Evolutionary conservation across 2,113 vertebrate genomes (phyloP), one percentile per base, ranked within the genome.

Genomic region (Protomyctophum bolini): DNA sequence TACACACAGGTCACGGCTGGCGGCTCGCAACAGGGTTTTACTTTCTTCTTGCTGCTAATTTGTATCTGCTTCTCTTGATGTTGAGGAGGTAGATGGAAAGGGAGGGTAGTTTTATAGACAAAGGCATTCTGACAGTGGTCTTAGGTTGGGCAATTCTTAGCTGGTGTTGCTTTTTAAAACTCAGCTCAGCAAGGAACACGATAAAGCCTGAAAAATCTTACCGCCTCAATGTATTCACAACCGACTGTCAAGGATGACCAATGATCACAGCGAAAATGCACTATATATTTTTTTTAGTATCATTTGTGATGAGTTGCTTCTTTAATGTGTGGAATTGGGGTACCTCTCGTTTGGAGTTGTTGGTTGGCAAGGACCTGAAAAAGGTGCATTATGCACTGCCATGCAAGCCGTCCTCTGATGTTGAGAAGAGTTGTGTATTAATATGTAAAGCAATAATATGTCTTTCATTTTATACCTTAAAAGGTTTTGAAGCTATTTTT

Each of bases 331-430:
- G 12, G 77, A 70, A 81, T 88, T 78, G 68, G 86, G 76, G 45
- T 77, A 50, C n/a, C 8, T 56, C 28, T 64, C 11, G 63, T 52
- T 8, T 2, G 52, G 49, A 51, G 63, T 69, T 48, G 62, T 41
- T 9, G 15, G 15, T 28, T 63, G 28, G 15, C 54, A 66, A 49
- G 66, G 64, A 69, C 15, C 50, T 46, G 49, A 51, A 14, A 12
- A 56, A 56, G 11, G 55, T 10, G 10, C 2, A 33, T 33, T 6
- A 46, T 3, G n/a, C 28, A 5, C 55, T 6, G 7, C 14, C 8
- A 70, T 12, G 59, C 29, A 60, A 80, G 6, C 87, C 80, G 80
- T 88, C 83, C 86, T 55, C 0, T 3, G 66, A 12, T 33, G 58
- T 28, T 45, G 11, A 69, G 60, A 50, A 69, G 58, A 41, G 12